These are phyloP conservation scores for Chromoteleia sp. DNA, from an alignment of 2,888 invertebrate genomes.

Conservation along the genomic window DNA sequence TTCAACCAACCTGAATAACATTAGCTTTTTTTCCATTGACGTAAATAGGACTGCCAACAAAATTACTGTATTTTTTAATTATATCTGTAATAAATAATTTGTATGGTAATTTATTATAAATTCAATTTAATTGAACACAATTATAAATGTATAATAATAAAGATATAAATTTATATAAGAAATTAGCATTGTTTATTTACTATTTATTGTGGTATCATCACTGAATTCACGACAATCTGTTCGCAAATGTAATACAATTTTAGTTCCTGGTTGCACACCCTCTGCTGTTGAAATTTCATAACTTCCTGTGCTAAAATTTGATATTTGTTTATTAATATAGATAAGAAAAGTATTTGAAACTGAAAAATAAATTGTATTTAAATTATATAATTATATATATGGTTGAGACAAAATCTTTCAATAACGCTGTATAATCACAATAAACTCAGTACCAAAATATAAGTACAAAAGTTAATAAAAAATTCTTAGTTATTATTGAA, in stretches of 20 bases:
- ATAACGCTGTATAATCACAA: too few relatives aligned
- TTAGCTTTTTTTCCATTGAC: conserved; percentile 96
- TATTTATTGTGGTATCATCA: conserved; percentile 93
- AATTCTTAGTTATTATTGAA: too few relatives aligned
- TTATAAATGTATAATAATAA: neutral
- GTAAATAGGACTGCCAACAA: conserved; percentile 96
- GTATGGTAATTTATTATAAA: neutral
- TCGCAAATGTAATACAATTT: conserved; percentile 96
- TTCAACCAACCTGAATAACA: conserved; percentile 89
- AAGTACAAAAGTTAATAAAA: too few relatives aligned
- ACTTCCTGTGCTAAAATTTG: conserved; percentile 88
- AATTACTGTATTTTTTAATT: conserved; percentile 98
- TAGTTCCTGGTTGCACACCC: conserved; percentile 94
- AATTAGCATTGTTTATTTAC: conserved; percentile 83
- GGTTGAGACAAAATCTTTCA: too few relatives aligned
- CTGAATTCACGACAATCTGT: conserved; percentile 95
- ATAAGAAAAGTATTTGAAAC: too few relatives aligned
- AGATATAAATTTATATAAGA: neutral
- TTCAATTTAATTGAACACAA: neutral
- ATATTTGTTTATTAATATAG: neutral
- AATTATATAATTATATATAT: too few relatives aligned
- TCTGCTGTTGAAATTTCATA: conserved; percentile 96
- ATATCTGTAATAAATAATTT: conserved; percentile 87
- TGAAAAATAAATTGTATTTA: too few relatives aligned
- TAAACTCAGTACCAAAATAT: too few relatives aligned